phyloP scores from a whole-genome alignment of 2,888 invertebrate genomes.

The Cantharis rustica region DNA sequence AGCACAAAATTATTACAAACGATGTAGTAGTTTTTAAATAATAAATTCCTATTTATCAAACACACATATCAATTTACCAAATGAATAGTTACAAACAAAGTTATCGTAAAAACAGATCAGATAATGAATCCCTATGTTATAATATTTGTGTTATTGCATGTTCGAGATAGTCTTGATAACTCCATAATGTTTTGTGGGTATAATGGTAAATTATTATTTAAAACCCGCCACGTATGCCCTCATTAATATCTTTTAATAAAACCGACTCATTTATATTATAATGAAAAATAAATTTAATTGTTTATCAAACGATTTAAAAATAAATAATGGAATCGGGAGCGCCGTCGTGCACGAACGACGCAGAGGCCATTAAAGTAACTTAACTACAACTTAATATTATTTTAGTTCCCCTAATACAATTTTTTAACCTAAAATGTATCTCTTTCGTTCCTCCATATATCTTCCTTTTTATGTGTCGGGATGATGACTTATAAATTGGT shows the following conservation, averaged over 20 bases:
- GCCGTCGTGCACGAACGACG: no score
- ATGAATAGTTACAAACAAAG: slow-evolving; percentile 36
- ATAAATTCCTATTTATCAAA: slow-evolving; percentile 32
- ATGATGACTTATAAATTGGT: slow-evolving; percentile 45
- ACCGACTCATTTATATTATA: slow-evolving; percentile 1
- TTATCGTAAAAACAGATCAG: slow-evolving; percentile 33
- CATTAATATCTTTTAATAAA: slow-evolving; percentile 23
- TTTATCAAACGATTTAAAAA: slow-evolving; percentile 9
- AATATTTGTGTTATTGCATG: slow-evolving; percentile 26
- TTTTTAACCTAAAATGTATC: not conserved
- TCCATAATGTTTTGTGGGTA: slow-evolving; percentile 21
- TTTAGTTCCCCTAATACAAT: not conserved
- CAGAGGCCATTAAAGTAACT: not conserved
- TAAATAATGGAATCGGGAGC: not conserved
- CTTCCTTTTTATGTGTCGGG: slow-evolving; percentile 21
- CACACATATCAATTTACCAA: slow-evolving; percentile 37
- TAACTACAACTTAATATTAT: not conserved
- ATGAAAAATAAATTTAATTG: slow-evolving; percentile 9
- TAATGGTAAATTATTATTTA: slow-evolving; percentile 29
- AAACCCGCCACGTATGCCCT: slow-evolving; percentile 16
- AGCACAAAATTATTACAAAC: slow-evolving; percentile 15
- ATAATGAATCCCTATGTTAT: slow-evolving; percentile 28
- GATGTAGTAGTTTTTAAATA: slow-evolving; percentile 25
- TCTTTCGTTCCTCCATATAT: slow-evolving; percentile 12
- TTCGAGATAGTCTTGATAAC: slow-evolving; percentile 30